Base-by-base conservation (phyloP, 35 echinoderm and acorn worm species). In the Apostichopus japonicus region DNA sequence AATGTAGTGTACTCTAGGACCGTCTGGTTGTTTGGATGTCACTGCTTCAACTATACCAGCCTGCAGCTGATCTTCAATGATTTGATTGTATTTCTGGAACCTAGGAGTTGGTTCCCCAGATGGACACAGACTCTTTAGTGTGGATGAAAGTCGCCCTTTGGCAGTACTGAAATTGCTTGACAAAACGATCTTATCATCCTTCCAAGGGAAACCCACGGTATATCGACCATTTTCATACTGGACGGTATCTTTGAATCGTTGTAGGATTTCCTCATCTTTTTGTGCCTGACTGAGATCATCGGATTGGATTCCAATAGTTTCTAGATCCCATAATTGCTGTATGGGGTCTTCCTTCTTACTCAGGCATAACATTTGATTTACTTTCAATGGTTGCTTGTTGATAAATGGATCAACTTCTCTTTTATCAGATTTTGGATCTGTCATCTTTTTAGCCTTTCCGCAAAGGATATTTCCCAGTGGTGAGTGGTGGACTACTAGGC, bases 11-110 rank as follows among this genome's bases (percentile, higher is more conserved):
- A 59, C 84, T 23, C 55, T 70, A 55, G 55, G 55, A 27, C 55
- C 55, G 33, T 87, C 84, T 87, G 16, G 56, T 19, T 8, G 15
- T 61, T 87, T 70, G 0, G 63, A 63, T 19, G 44, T 61, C 6
- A n/a, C n/a, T n/a, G n/a, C n/a, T n/a, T 0, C 84, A 14, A 24
- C 24, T 22, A 55, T 33, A 15, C 84, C 16, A 63, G 55, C 62
- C 14, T 87, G 6, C 24, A 87, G 5, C 21, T 63, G 56, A 21
- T 87, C 63, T 87, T 23, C 56, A 10, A 63, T 70, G 11, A 59
- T 87, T 22, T 59, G 23, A 61, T 87, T 87, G 84, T 61, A 87
- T 55, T 61, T 87, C 55, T 87, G 15, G 63, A 87, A 70, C 15
- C 16, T 81, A 16, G n/a, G 79, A 53, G 79, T 81, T 63, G 55